phyloP scores from a whole-genome alignment of 2,888 invertebrate genomes.

The Formica aserva region DNA sequence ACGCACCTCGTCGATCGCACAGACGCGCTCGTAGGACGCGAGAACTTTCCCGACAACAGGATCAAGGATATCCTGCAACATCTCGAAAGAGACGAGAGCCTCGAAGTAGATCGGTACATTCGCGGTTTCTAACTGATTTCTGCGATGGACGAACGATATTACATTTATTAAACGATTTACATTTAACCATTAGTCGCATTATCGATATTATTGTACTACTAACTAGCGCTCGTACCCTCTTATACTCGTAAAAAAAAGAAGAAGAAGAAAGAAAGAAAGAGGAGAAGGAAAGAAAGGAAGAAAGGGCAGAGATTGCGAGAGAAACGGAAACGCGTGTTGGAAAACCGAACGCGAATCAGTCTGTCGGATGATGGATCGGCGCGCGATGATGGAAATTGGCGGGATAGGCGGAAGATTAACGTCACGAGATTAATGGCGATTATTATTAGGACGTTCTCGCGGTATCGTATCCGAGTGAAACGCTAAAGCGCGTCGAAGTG shows the following conservation, averaged over 20 bases:
- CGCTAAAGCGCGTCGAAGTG: neutral
- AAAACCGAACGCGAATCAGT: conserved; percentile 26
- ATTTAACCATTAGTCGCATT: conserved; percentile 82
- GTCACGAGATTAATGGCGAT: conserved; percentile 18
- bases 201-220: conserved; percentile 78
- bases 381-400: conserved; percentile 34
- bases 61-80: conserved; percentile 32
- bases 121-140: conserved; percentile 78
- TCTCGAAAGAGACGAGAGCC: conserved; percentile 47
- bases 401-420: conserved; percentile 1
- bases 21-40: conserved; percentile 19
- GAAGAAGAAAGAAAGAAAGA: neutral
- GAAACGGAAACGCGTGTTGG: conserved; percentile 32
- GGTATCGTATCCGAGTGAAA: conserved; percentile 6
- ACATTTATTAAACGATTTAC: conserved; percentile 77
- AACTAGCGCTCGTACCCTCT: conserved; percentile 65
- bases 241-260: conserved; percentile 57
- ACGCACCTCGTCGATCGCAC: conserved; percentile 8
- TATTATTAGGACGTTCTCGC: conserved; percentile 22
- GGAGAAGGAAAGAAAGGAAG: neutral
- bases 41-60: conserved; percentile 35
- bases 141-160: conserved; percentile 79
- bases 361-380: conserved; percentile 41
- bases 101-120: conserved; percentile 57
- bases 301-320: conserved; percentile 24